These are phyloP conservation scores for Gopherus evgoodei DNA, from an alignment of 2,113 vertebrate species.

Conservation along the genomic window DNA sequence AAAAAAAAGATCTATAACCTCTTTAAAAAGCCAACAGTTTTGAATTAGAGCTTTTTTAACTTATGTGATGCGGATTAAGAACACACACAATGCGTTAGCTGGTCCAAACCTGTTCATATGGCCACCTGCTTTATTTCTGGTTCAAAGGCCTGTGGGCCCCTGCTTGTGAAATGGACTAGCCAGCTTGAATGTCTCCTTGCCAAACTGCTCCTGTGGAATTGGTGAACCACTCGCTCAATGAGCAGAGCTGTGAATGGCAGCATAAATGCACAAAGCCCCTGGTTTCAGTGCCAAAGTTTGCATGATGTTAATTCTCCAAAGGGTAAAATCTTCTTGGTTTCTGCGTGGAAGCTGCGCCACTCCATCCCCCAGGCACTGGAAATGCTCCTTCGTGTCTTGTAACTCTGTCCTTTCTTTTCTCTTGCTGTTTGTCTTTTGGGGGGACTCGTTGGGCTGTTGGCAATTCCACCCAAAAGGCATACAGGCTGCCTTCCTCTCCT, in stretches of 20 bases:
- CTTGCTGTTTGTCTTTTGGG: not conserved
- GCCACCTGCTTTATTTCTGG: not conserved
- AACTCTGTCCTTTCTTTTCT: not conserved
- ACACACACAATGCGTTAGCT: not conserved
- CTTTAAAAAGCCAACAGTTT: slow-evolving; percentile 13
- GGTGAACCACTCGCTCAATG: not conserved
- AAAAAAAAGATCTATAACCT: not conserved
- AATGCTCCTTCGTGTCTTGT: not conserved
- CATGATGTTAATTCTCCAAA: not conserved
- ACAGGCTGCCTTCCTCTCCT: not conserved
- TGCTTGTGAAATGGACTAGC: not conserved
- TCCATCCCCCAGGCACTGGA: not conserved
- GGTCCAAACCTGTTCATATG: not conserved
- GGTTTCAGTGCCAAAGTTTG: not conserved
- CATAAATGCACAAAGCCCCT: not conserved
- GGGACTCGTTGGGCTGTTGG: not conserved
- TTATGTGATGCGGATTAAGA: slow-evolving; percentile 46
- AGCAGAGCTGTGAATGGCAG: not conserved
- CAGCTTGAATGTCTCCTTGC: not conserved
- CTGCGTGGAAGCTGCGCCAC: not conserved
- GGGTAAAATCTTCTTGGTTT: not conserved
- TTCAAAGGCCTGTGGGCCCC: not conserved
- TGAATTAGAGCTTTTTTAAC: slow-evolving; percentile 57
- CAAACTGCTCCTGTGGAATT: not conserved
- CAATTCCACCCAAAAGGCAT: not conserved